These are phyloP conservation scores for Drosophila meridionalis DNA, from an alignment of 2,888 invertebrate genomes.

Conservation along the genomic window DNA sequence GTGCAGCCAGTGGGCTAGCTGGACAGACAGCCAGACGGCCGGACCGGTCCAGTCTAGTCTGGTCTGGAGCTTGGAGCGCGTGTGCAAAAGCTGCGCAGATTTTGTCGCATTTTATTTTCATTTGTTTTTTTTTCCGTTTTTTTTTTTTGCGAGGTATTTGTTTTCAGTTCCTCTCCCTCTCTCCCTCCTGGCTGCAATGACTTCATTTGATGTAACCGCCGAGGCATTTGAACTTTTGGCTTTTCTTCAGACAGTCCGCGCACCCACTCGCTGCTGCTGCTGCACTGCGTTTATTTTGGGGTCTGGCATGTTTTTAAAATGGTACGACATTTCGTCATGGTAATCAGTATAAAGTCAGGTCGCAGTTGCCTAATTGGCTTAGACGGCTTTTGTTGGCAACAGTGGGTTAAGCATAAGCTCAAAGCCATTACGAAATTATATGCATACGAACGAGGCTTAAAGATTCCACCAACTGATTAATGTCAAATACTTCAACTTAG, in stretches of 20 bases:
- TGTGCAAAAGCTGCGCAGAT: conserved; percentile 68
- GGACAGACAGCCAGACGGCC: conserved; percentile 43
- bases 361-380: conserved; percentile 49
- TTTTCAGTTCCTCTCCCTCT: conserved; percentile 38
- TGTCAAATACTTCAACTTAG: conserved; percentile 8
- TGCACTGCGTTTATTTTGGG: conserved; percentile 17
- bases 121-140: conserved; percentile 10
- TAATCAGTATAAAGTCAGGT: conserved; percentile 67
- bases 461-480: conserved; percentile 15
- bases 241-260: conserved; percentile 37
- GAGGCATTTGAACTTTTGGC: conserved; percentile 73
- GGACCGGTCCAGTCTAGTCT: conserved; percentile 18
- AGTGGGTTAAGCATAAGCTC: conserved; percentile 22
- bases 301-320: conserved; percentile 51
- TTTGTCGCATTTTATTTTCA: conserved; percentile 70
- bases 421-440: conserved; percentile 23
- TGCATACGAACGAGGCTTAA: conserved; percentile 7
- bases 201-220: conserved; percentile 76
- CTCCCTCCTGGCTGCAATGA: conserved; percentile 32
- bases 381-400: conserved; percentile 19
- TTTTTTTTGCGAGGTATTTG: conserved; percentile 52
- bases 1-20: conserved; percentile 51
- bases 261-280: conserved; percentile 35
- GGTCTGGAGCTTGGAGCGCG: conserved; percentile 50
- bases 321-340: conserved; percentile 76